Evolutionary conservation across 1,140 invertebrate species (phyloP), one percentile per base, ranked within the genome.

Genomic region (Trichonephila clavata): DNA sequence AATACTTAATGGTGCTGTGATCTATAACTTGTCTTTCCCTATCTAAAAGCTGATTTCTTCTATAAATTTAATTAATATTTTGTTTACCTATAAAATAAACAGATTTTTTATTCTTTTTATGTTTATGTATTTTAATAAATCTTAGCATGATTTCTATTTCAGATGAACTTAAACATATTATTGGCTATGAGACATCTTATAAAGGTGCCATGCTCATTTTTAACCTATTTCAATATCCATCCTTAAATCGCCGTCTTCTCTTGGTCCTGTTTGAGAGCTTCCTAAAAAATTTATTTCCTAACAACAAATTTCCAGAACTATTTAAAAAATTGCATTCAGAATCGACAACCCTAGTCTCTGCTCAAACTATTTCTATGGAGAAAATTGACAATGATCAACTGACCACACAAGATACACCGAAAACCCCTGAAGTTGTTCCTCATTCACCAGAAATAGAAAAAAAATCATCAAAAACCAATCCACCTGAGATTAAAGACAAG

Each of bases 141-240:
- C 16, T 63, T 20, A 20, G 20, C 16, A 18, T 63, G 16, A 6
- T 39, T 1, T 63, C 1, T 10, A 21, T 87, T 87, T 21, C 97
- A 97, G 98, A 99, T 96, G 98, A 99, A 96, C 96, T 99, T 84
- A 97, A 98, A 95, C 98, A 98, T 95, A 97, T 99, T 94, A 97
- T 99, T 94, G 98, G 99, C 1, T 98, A 97, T 94, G 98, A 99
- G 95, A 98, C 98, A 10, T 98, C 98, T 6, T 96, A 98, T 50
- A 97, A 97, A 90, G 98, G 98, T 21, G 96, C 99, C 2, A 96
- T 98, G 32, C 97, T 97, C 50, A 97, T 99, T 8, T 99, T 99
- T 95, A 97, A 98, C 95, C 96, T 99, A 94, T 96, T 99, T 95
- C 98, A 99, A 96, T 97, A 97, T 94, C 97, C 97, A 94, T 97